Evolutionary conservation across 2,888 invertebrate genomes (phyloP), one percentile per base, ranked within the genome.

Genomic region (Trissoscelio sp.): DNA sequence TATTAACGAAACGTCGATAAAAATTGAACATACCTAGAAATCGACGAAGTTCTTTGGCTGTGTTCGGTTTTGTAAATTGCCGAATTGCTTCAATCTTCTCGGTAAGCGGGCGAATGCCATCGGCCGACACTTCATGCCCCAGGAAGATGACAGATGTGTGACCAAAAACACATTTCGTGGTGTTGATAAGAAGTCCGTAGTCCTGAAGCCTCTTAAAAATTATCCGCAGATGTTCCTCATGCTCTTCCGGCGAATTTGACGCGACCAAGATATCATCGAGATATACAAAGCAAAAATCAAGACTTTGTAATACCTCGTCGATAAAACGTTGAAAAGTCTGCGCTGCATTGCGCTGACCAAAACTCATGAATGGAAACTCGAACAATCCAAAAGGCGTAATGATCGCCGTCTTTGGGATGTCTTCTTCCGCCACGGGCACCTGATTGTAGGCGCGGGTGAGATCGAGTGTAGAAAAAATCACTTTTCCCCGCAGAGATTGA

Each of bases 111-210:
- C 22, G 28, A 16, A 55, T 74, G 12, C 84, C 84, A 5, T 72
- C 62, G 9, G 48, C 3, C 3, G 64, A 53, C 1, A 82, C 72
- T n/a, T 12, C 7, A 37, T 78, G 73, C 0, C 84, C 84, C 3
- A 82, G 51, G 53, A 72, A 84, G 1, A 14, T 12, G 0, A 84
- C 64, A 1, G 39, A 11, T 0, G 31, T 0, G 9, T 51, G 39
- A 3, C 60, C 57, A 12, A 83, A 44, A 2, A 14, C 14, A 11
- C 84, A 83, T 79, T 88, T 88, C 0, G 72, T 24, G 2, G 83
- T 60, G 72, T 87, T 86, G 6, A 88, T 55, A 0, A 75, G 83
- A 1, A 88, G 51, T 3, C 86, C 85, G 18, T 82, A 79, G 28
- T 82, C 84, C 4, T 84, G 20, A 6, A 70, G 22, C 9, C 60